Base-by-base conservation (phyloP, 2,888 invertebrate species). In the Eledone cirrhosa region DNA sequence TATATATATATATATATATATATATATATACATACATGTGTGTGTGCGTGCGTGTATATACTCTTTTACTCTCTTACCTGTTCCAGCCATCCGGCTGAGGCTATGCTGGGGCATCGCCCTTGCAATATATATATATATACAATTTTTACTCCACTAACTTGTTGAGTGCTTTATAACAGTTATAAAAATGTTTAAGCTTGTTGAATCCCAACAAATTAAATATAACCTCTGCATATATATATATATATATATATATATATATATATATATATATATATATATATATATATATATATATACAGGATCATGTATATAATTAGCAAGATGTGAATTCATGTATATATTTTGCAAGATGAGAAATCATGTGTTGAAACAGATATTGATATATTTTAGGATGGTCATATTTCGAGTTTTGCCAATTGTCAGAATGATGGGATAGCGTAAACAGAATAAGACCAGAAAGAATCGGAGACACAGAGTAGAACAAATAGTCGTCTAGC, bases 1-100 rank as follows among this genome's bases (percentile, higher is more conserved):
- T 65, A 65, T 65, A 65, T 65, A 65, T 65, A 65, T 65, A 65
- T 65, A 65, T 65, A 65, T 24, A 65, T 65, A 65, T 65, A 22
- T 65, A 65, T 65, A 22, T 24, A 65, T 65, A 24, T 65, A 65
- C 14, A 24, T 65, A 24, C 29, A 24, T 65, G 4, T n/a, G n/a
- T 63, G n/a, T 63, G n/a, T 63, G n/a, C 27, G n/a, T 63, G 27
- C n/a, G n/a, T n/a, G n/a, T n/a, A n/a, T n/a, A n/a, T n/a, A n/a
- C n/a, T n/a, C n/a, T n/a, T n/a, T n/a, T n/a, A n/a, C n/a, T n/a
- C n/a, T n/a, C n/a, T n/a, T n/a, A n/a, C n/a, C n/a, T n/a, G n/a
- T n/a, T n/a, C n/a, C n/a, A n/a, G n/a, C n/a, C n/a, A n/a, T n/a
- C n/a, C n/a, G n/a, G n/a, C n/a, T n/a, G n/a, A n/a, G n/a, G n/a